A percentile compares a stretch with the other conserved stretches of the same genome.
phyloP scores from a whole-genome alignment of 2,888 invertebrate species.

The Cheilosia soror region DNA sequence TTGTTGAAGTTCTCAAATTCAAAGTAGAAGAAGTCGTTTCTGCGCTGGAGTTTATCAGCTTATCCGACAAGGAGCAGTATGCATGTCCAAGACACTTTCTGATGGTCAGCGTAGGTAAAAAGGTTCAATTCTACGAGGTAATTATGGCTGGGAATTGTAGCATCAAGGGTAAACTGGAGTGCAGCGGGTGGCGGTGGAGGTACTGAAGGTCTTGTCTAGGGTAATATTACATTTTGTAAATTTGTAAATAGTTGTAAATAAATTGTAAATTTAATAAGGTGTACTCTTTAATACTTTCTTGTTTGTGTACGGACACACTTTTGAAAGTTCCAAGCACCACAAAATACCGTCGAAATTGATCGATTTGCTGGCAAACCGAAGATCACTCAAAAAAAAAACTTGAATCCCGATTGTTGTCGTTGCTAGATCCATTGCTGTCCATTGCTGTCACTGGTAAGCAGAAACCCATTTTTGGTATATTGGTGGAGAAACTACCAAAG shows the following conservation, averaged over 20 bases:
- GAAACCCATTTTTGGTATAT: too few species aligned
- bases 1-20: constrained; percentile 80
- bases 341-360: too few species aligned
- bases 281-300: too few species aligned
- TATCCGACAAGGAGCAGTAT: constrained; percentile 59
- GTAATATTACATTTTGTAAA: constrained; percentile 6
- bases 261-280: neutral
- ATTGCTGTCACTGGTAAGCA: too few species aligned
- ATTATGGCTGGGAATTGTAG: constrained; percentile 76
- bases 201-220: neutral
- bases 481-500: too few species aligned
- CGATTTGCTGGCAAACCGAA: too few species aligned
- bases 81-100: constrained; percentile 77
- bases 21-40: constrained; percentile 61
- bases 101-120: constrained; percentile 74
- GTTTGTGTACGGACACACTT: too few species aligned
- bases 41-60: constrained; percentile 76
- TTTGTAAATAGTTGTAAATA: constrained; percentile 29
- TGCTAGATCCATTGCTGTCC: too few species aligned
- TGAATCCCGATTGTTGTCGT: too few species aligned
- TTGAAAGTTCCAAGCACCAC: too few species aligned
- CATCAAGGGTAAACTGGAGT: constrained; percentile 14
- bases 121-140: constrained; percentile 79
- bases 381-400: too few species aligned
- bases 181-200: constrained; percentile 2